phyloP scores from a whole-genome alignment of 37 sponge, comb jelly and placozoan genomes.

The Beroe forskalii region DNA sequence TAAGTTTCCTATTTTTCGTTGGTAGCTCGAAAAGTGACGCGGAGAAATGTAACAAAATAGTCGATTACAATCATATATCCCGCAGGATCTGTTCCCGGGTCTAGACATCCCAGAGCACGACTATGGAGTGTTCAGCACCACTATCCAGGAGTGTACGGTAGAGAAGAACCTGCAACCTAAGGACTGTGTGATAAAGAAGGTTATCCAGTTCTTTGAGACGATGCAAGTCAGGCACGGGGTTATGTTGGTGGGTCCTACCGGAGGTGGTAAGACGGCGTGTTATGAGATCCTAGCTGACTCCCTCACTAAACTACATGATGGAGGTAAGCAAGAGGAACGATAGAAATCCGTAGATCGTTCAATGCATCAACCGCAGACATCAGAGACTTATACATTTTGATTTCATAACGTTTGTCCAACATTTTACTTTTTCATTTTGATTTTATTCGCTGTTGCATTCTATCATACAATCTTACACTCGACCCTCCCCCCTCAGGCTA shows the following conservation, averaged over 20 bases:
- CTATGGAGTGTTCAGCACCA: conserved; percentile 85
- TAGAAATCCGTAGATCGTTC: background rate
- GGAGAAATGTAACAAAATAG: too few relatives aligned
- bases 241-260: conserved; percentile 99
- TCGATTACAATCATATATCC: too few relatives aligned
- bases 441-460: background rate
- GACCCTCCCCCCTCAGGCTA: background rate
- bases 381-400: too few relatives aligned
- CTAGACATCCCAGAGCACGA: conserved; percentile 89
- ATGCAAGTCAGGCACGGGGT: conserved; percentile 95
- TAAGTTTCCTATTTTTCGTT: too few relatives aligned
- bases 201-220: conserved; percentile 94
- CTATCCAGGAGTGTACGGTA: conserved; percentile 74
- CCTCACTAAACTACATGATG: conserved; percentile 76
- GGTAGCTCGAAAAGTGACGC: too few relatives aligned
- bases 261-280: conserved; percentile 94
- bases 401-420: background rate
- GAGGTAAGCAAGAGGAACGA: conserved; percentile 65
- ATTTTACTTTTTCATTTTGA: background rate
- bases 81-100: conserved; percentile 94
- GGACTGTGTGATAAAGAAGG: conserved; percentile 67
- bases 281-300: conserved; percentile 88
- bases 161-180: conserved; percentile 70
- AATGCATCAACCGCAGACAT: background rate
- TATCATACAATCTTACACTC: background rate